A percentile compares a stretch with the other conserved stretches of the same genome.
These are phyloP conservation scores for Corydoras maculifer DNA, from an alignment of 2,113 vertebrate genomes.

Conservation along the genomic window DNA sequence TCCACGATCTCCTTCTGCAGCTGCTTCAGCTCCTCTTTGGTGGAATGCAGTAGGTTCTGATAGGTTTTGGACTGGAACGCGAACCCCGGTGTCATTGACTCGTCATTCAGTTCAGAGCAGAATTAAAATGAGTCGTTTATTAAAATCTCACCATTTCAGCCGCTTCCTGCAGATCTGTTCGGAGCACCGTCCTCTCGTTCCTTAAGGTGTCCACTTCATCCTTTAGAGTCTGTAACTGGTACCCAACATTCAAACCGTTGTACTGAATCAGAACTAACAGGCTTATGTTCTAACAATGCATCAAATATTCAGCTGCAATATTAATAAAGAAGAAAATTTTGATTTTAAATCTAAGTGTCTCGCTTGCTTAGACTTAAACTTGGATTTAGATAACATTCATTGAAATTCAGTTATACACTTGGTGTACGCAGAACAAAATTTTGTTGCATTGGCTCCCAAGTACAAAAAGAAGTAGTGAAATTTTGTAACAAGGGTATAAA, in stretches of 20 bases:
- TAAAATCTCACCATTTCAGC: constrained; percentile 25
- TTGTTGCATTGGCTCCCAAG: too few relatives aligned
- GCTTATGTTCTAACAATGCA: too few relatives aligned
- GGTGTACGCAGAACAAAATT: too few relatives aligned
- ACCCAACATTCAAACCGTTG: not conserved
- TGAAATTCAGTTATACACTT: too few relatives aligned
- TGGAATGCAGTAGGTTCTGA: constrained; percentile 30
- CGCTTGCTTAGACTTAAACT: too few relatives aligned
- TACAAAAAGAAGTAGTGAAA: too few relatives aligned
- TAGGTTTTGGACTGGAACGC: constrained; percentile 29
- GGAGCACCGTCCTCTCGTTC: constrained; percentile 16
- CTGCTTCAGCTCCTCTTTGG: constrained; percentile 35
- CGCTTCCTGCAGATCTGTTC: constrained; percentile 34
- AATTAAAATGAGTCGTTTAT: not conserved
- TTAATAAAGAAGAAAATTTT: too few relatives aligned
- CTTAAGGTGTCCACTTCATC: constrained; percentile 32
- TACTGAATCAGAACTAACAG: too few relatives aligned
- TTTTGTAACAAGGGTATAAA: too few relatives aligned
- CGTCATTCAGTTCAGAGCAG: not conserved
- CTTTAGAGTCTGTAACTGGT: constrained; percentile 23
- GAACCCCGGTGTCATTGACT: not conserved
- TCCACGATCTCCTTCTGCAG: constrained; percentile 18
- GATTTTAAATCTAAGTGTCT: too few relatives aligned
- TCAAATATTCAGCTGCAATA: too few relatives aligned
- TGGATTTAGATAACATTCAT: too few relatives aligned